Percentiles rank a stretch among this genome's conserved stretches.
Evolutionary conservation across 1,140 invertebrate genomes (phyloP).

Genomic region (Drosophila athabasca): DNA sequence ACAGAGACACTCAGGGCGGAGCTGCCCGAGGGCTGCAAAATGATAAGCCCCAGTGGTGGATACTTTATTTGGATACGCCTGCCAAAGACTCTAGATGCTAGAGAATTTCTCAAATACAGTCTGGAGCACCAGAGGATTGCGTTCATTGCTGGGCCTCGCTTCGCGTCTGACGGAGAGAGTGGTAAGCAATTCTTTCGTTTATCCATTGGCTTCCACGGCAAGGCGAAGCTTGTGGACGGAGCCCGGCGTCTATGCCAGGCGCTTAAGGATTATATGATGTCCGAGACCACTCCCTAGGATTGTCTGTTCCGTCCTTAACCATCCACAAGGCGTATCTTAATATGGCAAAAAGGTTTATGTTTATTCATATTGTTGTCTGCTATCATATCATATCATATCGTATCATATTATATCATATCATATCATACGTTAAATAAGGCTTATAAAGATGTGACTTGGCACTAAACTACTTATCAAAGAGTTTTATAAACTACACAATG

Average conservation of each 20-base stretch:
- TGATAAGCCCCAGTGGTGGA: conserved; percentile 84
- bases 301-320: neutral
- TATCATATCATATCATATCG: conserved; percentile 21
- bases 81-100: conserved; percentile 71
- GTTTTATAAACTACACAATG: conserved; percentile 67
- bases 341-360: conserved; percentile 56
- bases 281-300: too few species aligned
- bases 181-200: conserved; percentile 84
- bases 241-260: conserved; percentile 52
- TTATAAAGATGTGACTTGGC: conserved; percentile 70
- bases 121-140: conserved; percentile 75
- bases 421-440: conserved; percentile 46
- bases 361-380: conserved; percentile 40
- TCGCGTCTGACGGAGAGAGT: conserved; percentile 78
- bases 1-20: conserved; percentile 82
- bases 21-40: conserved; percentile 84
- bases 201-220: conserved; percentile 84
- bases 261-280: conserved; percentile 41
- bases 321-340: conserved; percentile 11
- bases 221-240: conserved; percentile 63
- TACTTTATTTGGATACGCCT: conserved; percentile 87
- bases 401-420: too few species aligned
- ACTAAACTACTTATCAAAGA: conserved; percentile 58
- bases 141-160: conserved; percentile 84
- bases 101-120: conserved; percentile 56